A percentile compares a stretch with the other conserved stretches of the same genome.
phyloP scores from a whole-genome alignment of 2,797 vertebrate genomes.

The Hydrocynus forskahlii region DNA sequence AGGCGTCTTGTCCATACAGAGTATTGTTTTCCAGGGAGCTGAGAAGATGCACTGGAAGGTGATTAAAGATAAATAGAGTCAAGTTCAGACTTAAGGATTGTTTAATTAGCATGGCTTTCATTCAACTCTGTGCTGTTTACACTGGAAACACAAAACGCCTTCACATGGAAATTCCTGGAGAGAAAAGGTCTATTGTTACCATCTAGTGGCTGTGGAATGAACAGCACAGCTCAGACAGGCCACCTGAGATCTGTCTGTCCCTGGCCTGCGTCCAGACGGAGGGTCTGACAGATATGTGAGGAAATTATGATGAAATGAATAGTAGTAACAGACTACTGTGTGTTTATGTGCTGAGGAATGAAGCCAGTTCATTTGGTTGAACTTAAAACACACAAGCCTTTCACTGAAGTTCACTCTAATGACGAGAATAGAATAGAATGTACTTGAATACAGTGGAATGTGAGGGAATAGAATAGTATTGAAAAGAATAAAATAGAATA shows the following conservation, averaged over 20 bases:
- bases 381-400: not conserved
- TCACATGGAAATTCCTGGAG: not conserved
- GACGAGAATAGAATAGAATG: too few relatives aligned
- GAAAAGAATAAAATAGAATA: not conserved
- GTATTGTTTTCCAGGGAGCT: not conserved
- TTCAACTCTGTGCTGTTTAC: conserved; percentile 12
- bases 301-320: not conserved
- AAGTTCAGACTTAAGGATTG: conserved; percentile 7
- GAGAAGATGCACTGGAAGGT: conserved; percentile 22
- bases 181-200: conserved; percentile 75
- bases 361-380: not conserved
- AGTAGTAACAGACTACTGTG: not conserved
- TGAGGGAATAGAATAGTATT: not conserved
- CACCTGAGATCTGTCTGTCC: not conserved
- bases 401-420: not conserved
- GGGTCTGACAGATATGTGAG: not conserved
- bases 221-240: conserved; percentile 44
- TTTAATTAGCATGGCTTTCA: conserved; percentile 5
- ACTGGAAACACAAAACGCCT: not conserved
- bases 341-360: not conserved
- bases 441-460: not conserved
- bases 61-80: conserved; percentile 51
- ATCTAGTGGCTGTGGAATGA: conserved; percentile 79
- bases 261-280: not conserved
- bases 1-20: too few relatives aligned